Conservation (phyloP, 2,113 vertebrate genomes). For the Craseonycteris thonglongyai region DNA sequence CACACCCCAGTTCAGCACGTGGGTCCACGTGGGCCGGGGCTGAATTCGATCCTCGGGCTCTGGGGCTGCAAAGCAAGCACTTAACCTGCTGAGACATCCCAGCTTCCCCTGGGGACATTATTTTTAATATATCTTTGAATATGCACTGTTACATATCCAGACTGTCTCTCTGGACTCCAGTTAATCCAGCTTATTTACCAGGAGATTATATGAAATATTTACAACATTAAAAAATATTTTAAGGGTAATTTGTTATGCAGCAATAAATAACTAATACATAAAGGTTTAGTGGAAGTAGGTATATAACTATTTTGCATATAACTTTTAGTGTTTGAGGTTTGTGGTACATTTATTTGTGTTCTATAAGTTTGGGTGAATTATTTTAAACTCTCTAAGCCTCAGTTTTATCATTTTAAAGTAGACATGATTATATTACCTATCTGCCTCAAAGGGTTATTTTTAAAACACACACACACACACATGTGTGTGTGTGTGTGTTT, state of each 20-base stretch:
- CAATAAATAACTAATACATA: background rate
- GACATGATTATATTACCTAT: background rate
- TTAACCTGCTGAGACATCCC: no score
- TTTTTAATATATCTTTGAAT: slow-evolving; percentile 14
- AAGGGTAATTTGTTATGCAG: background rate
- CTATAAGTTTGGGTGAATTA: background rate
- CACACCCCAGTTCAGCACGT: no score
- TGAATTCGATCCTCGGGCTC: no score
- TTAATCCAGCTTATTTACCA: background rate
- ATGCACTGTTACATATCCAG: background rate
- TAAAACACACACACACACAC: no score
- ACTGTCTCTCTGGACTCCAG: background rate
- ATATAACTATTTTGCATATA: background rate
- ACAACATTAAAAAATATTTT: background rate
- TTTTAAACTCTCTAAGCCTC: background rate
- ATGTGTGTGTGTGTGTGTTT: no score
- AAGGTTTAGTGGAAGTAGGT: background rate
- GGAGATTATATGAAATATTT: background rate
- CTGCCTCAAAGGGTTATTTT: background rate
- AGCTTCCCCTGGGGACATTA: background rate
- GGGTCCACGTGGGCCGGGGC: no score
- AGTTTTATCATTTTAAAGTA: slow-evolving; percentile 19
- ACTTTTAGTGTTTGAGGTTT: background rate
- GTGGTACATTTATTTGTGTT: background rate
- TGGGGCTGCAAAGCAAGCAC: no score